Conservation (phyloP, 2,797 vertebrate genomes). For the Eurystomus glaucurus region DNA sequence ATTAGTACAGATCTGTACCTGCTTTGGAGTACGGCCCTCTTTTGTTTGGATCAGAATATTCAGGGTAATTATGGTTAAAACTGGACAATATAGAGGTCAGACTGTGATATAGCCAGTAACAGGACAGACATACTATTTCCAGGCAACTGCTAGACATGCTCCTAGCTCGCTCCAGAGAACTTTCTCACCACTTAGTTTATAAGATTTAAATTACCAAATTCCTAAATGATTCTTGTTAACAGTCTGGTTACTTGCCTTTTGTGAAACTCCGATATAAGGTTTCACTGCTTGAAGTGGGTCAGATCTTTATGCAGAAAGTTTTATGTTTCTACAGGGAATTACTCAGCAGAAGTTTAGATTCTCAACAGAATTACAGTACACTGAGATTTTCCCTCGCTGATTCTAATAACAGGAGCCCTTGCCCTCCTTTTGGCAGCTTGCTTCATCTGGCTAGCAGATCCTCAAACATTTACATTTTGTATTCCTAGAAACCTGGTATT, state of each 20-base stretch:
- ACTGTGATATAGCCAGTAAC: not conserved
- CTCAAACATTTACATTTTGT: not conserved
- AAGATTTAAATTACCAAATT: not conserved
- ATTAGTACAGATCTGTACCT: not conserved
- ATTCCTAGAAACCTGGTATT: not conserved
- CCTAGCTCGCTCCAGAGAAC: not conserved
- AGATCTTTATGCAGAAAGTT: not conserved
- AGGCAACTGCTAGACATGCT: not conserved
- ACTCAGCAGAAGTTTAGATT: conserved; percentile 2
- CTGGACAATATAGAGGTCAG: not conserved
- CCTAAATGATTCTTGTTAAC: not conserved
- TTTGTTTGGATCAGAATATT: not conserved
- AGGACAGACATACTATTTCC: not conserved
- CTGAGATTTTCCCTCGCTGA: fast-evolving
- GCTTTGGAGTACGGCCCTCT: not conserved
- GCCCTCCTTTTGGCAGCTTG: not conserved
- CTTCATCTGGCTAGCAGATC: not conserved
- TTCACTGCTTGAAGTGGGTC: not conserved
- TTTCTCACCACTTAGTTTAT: fast-evolving
- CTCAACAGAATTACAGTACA: not conserved
- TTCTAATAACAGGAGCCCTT: not conserved
- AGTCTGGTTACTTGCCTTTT: not conserved
- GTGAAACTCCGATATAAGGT: not conserved
- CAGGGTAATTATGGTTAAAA: not conserved
- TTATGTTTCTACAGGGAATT: not conserved